phyloP scores from a whole-genome alignment of 2,888 invertebrate species.

The Agelastica alni region DNA sequence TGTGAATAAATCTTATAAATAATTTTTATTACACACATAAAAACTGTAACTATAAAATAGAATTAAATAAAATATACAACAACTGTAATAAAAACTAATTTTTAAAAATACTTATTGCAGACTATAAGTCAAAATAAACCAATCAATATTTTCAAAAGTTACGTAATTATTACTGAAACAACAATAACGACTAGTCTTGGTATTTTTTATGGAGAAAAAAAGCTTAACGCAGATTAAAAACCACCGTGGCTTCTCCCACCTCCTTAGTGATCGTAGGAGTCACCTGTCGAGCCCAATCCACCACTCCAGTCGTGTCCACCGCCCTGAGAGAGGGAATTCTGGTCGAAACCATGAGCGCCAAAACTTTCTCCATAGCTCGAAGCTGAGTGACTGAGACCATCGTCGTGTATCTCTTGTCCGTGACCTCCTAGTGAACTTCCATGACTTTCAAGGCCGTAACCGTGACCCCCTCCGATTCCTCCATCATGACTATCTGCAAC shows the following conservation, averaged over 20 bases:
- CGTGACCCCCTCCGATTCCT: slow-evolving; percentile 50
- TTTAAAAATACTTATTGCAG: too few relatives aligned
- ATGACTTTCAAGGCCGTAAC: slow-evolving; percentile 36
- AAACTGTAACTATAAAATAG: too few relatives aligned
- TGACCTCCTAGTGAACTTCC: slow-evolving; percentile 31
- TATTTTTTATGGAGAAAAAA: too few relatives aligned
- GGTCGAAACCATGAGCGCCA: slow-evolving; percentile 32
- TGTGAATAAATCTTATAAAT: too few relatives aligned
- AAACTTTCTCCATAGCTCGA: slow-evolving; percentile 17
- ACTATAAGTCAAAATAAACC: too few relatives aligned
- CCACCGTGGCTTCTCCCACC: slow-evolving; percentile 29
- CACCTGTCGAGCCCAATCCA: slow-evolving; percentile 21
- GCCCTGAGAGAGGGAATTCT: slow-evolving; percentile 33
- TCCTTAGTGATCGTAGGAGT: slow-evolving; percentile 20
- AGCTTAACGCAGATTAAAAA: slow-evolving; percentile 19
- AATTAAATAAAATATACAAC: too few relatives aligned
- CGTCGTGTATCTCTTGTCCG: slow-evolving; percentile 17
- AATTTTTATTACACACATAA: too few relatives aligned
- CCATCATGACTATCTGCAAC: slow-evolving; percentile 53
- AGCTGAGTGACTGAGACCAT: slow-evolving; percentile 18
- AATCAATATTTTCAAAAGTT: too few relatives aligned
- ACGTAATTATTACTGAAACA: too few relatives aligned
- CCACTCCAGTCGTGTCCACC: slow-evolving; percentile 33
- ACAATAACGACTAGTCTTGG: too few relatives aligned
- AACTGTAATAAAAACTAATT: too few relatives aligned